Percentiles rank a stretch among this genome's conserved stretches.
These are phyloP conservation scores for Agrotis ipsilon DNA, from an alignment of 2,888 invertebrate species.

Conservation along the genomic window DNA sequence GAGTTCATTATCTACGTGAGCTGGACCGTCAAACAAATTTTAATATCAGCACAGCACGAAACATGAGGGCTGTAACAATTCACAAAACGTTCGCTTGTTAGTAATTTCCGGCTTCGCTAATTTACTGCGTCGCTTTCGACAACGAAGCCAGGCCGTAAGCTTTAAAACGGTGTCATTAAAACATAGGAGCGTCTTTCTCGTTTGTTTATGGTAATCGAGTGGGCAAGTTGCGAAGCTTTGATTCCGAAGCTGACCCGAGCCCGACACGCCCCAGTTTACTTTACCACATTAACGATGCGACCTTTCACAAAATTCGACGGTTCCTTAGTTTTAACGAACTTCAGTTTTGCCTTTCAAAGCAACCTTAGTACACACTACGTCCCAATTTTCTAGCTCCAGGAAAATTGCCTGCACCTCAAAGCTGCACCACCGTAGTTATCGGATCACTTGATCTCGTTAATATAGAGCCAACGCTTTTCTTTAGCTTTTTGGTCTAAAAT, in stretches of 20 bases:
- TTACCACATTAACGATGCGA: constrained; percentile 78
- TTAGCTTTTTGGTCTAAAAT: constrained; percentile 61
- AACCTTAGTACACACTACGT: constrained; percentile 68
- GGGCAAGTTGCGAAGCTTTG: constrained; percentile 88
- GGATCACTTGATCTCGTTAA: constrained; percentile 73
- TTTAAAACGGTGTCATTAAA: constrained; percentile 87
- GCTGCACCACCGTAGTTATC: constrained; percentile 71
- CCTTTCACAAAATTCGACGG: constrained; percentile 82
- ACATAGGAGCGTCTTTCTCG: constrained; percentile 85
- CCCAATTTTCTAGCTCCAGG: constrained; percentile 68
- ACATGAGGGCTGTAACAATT: constrained; percentile 47
- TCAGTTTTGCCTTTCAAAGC: constrained; percentile 77
- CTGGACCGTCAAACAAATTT: constrained; percentile 55
- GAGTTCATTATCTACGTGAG: constrained; percentile 45
- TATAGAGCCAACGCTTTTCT: constrained; percentile 63
- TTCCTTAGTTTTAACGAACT: constrained; percentile 78
- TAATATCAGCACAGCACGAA: constrained; percentile 49
- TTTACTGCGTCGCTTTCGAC: constrained; percentile 71
- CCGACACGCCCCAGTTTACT: constrained; percentile 83
- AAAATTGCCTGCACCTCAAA: constrained; percentile 70
- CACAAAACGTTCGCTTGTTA: constrained; percentile 63
- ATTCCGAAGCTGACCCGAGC: constrained; percentile 79
- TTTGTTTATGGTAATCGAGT: constrained; percentile 90
- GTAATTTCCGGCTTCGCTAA: constrained; percentile 69
- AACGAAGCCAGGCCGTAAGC: constrained; percentile 70